Evolutionary conservation across 2,888 invertebrate genomes (phyloP), one percentile per base, ranked within the genome.

Genomic region (Scaptomyza flava): DNA sequence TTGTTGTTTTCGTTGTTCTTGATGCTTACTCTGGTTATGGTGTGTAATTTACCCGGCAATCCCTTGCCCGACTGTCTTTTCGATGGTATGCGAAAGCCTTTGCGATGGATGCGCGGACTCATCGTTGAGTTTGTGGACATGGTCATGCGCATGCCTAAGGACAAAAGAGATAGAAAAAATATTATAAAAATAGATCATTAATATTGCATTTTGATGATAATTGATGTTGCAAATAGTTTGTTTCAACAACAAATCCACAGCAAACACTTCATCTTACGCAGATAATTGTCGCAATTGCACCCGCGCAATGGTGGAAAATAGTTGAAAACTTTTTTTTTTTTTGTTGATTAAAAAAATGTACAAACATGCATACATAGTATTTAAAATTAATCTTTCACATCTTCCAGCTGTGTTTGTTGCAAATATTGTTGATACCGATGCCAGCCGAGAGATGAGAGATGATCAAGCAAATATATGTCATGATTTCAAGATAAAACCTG

Each of bases 101-200:
- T 94, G 75, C 94, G 93, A 92, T 95, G 95, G 71, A 95, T 93
- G 77, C 95, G 93, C 56, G 95, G 93, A 85, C 94, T 94, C 93
- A 94, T 94, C 74, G 94, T 94, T 62, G 95, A 94, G 82, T 94
- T 92, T 85, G 95, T 94, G 71, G 95, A 94, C 93, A 95, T 94
- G 83, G 95, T 95, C 95, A 95, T 95, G 93, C 94, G 94, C 94
- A 95, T 94, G 92, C 94, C 94, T 94, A 3, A 88, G 50, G 57
- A 8, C 2, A 87, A 47, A 56, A 34, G 33, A 11, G 5, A 59
- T 1, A 50, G 30, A 27, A 12, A 6, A 30, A 14, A 7, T 27
- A 27, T 6, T 6, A 6, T 27, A 57, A 23, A 42, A 20, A 14
- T 6, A 7, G 9, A 23, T 47, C 2, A 23, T 33, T 27, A 36